Evolutionary conservation across 2,797 vertebrate genomes (phyloP).

Genomic region (Smutsia gigantea): DNA sequence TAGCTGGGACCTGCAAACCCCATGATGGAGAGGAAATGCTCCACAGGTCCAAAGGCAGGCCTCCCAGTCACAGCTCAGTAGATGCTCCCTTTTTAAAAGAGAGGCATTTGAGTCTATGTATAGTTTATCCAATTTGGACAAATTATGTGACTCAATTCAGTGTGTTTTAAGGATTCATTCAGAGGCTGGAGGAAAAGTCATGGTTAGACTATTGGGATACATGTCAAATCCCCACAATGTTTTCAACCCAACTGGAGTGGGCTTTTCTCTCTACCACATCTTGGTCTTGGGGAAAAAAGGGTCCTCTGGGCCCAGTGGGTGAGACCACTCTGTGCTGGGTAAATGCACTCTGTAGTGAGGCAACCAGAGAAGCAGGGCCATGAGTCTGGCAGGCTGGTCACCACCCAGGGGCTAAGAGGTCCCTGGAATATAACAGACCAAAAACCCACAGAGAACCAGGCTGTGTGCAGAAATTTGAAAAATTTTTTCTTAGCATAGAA

Average conservation of each 20-base stretch:
- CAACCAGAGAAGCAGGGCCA: accelerated
- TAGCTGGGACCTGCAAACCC: accelerated
- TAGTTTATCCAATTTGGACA: background rate
- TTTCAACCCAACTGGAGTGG: no score
- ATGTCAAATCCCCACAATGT: background rate
- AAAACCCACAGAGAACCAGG: background rate
- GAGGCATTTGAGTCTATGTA: background rate
- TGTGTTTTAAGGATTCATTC: background rate
- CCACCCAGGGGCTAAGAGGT: background rate
- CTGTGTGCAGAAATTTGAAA: background rate
- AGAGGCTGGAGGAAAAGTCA: background rate
- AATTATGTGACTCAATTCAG: background rate
- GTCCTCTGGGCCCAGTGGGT: background rate
- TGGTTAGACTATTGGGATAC: background rate
- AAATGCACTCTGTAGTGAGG: background rate
- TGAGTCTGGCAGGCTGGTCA: background rate
- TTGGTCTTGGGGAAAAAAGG: background rate
- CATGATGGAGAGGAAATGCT: no score
- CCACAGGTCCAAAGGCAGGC: no score
- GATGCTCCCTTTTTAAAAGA: background rate
- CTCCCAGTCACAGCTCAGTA: background rate
- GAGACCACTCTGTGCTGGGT: background rate
- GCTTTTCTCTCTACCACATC: background rate
- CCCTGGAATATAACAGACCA: background rate
- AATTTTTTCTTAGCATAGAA: background rate